phyloP scores from a whole-genome alignment of 2,888 invertebrate genomes.

The Archaeoteleia sp. region DNA sequence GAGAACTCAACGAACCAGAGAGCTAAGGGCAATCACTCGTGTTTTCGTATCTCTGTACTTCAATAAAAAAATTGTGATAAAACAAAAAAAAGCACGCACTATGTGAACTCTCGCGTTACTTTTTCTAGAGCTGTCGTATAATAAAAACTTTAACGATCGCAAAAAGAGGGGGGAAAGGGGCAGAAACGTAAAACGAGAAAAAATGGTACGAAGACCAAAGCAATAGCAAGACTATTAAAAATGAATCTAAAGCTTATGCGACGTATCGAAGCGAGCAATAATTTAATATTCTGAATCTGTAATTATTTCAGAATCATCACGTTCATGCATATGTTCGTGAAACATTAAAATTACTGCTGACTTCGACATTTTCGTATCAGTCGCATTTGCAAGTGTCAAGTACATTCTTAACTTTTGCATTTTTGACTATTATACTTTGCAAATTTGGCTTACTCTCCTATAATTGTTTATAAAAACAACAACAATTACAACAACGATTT shows the following conservation, averaged over 20 bases:
- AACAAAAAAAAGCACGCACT: slow-evolving; percentile 39
- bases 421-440: slow-evolving; percentile 20
- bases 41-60: slow-evolving; percentile 25
- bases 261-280: slow-evolving; percentile 37
- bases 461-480: slow-evolving; percentile 41
- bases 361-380: slow-evolving; percentile 40
- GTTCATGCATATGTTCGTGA: too few relatives aligned
- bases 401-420: slow-evolving; percentile 27
- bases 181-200: slow-evolving; percentile 44
- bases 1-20: neutral
- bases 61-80: slow-evolving; percentile 58
- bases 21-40: too few relatives aligned
- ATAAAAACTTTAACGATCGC: slow-evolving; percentile 32
- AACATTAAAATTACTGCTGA: slow-evolving; percentile 34
- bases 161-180: slow-evolving; percentile 42
- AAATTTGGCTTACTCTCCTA: slow-evolving; percentile 39
- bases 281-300: too few relatives aligned
- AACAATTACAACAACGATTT: slow-evolving; percentile 46
- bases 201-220: slow-evolving; percentile 47
- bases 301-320: too few relatives aligned
- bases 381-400: slow-evolving; percentile 44
- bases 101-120: too few relatives aligned
- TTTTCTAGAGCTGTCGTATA: too few relatives aligned
- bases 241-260: slow-evolving; percentile 41
- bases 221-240: slow-evolving; percentile 48